Evolutionary conservation across 2,113 vertebrate species (phyloP).

Genomic region (Mystacornis crossleyi): DNA sequence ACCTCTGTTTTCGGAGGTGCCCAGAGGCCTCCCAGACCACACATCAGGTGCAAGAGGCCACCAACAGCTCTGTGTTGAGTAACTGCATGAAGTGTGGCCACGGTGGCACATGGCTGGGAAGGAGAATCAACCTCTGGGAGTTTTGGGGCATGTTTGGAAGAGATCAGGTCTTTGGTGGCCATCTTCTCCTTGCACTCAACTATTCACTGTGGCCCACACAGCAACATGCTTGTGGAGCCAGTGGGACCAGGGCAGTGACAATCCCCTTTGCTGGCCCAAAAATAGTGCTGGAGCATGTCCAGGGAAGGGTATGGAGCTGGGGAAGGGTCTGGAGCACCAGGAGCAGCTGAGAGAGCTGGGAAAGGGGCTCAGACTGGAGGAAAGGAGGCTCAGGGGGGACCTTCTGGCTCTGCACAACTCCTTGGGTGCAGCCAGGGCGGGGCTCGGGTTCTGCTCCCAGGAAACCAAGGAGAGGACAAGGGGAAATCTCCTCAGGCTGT

Average conservation of each 20-base stretch:
- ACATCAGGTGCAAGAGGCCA: not conserved
- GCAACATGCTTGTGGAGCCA: not conserved
- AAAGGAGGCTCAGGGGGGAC: not conserved
- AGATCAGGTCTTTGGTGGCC: not conserved
- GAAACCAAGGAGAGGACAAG: not conserved
- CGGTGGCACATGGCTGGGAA: rapidly evolving
- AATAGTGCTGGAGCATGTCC: rapidly evolving
- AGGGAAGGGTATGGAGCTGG: rapidly evolving
- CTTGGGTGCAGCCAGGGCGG: rapidly evolving
- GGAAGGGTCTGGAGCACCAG: not conserved
- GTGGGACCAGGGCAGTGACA: not conserved
- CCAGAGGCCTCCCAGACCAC: not conserved
- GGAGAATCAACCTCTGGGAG: not conserved
- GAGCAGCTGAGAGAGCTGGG: rapidly evolving
- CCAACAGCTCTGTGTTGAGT: not conserved
- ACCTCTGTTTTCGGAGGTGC: not conserved
- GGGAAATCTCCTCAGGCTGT: rapidly evolving
- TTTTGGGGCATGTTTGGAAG: not conserved
- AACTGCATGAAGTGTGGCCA: not conserved
- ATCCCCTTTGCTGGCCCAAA: not conserved
- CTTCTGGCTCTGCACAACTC: not conserved
- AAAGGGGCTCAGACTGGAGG: not conserved
- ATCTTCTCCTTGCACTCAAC: not conserved
- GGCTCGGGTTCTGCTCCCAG: rapidly evolving
- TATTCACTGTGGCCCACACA: not conserved